phyloP scores from a whole-genome alignment of 2,797 vertebrate species.

The Myripristis murdjan region DNA sequence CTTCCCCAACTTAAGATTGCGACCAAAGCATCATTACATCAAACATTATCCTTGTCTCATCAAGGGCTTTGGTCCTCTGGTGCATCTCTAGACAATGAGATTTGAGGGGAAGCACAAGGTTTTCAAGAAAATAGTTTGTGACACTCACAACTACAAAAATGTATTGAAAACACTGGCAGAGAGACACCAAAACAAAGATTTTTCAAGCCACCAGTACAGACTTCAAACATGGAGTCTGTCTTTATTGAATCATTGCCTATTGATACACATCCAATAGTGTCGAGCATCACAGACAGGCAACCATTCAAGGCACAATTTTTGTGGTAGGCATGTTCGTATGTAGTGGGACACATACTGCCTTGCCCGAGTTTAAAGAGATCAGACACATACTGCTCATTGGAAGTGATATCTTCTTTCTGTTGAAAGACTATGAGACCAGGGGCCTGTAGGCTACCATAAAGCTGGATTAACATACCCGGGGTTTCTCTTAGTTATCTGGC shows the following conservation, averaged over 20 bases:
- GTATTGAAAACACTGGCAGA: constrained; percentile 39
- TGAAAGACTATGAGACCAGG: constrained; percentile 46
- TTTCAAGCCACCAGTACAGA: constrained; percentile 29
- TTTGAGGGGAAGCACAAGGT: constrained; percentile 39
- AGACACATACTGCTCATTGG: constrained; percentile 39
- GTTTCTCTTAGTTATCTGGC: too few species aligned
- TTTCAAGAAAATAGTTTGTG: constrained; percentile 38
- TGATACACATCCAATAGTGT: constrained; percentile 23
- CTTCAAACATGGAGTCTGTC: constrained; percentile 35
- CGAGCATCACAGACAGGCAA: constrained; percentile 26
- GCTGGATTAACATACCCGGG: too few species aligned
- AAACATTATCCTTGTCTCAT: constrained; percentile 30
- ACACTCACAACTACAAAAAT: constrained; percentile 37
- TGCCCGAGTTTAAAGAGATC: constrained; percentile 51
- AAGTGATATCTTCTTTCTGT: constrained; percentile 32
- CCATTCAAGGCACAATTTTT: constrained; percentile 28
- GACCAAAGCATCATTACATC: constrained; percentile 15
- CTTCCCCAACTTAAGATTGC: not conserved
- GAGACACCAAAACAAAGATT: constrained; percentile 17
- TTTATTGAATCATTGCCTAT: constrained; percentile 24
- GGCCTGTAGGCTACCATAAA: too few species aligned
- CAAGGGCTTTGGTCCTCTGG: constrained; percentile 38
- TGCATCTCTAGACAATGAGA: constrained; percentile 43
- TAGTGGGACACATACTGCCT: constrained; percentile 30
- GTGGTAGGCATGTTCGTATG: constrained; percentile 48